Conservation (phyloP, 2,113 vertebrate genomes). For the Lepidothrix coronata region DNA sequence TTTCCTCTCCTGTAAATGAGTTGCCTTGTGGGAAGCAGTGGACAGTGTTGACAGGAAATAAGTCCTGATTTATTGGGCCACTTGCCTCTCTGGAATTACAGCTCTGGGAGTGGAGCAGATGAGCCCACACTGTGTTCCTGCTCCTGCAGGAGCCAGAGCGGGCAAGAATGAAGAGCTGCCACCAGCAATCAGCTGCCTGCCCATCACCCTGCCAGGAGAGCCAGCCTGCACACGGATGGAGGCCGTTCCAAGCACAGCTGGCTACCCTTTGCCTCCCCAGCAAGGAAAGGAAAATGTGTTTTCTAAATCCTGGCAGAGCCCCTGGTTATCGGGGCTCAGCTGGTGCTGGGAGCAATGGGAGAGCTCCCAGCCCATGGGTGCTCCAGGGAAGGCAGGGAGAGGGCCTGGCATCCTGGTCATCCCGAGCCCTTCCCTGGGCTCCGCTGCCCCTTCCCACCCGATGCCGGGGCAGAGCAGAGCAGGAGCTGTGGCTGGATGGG, state of each 20-base stretch:
- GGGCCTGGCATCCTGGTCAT: background rate
- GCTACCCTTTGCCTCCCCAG: background rate
- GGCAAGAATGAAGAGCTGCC: background rate
- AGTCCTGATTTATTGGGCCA: slow-evolving; percentile 16
- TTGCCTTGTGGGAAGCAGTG: slow-evolving; percentile 9
- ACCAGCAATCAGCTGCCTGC: background rate
- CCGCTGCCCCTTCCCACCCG: background rate
- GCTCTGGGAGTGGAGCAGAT: background rate
- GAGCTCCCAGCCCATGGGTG: fast-evolving
- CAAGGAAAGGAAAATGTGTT: background rate
- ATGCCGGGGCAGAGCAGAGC: background rate
- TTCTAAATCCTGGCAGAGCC: background rate
- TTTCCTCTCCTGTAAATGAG: slow-evolving; percentile 30
- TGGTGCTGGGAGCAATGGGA: background rate
- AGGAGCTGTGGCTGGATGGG: background rate
- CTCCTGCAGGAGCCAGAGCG: background rate
- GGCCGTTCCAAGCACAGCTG: background rate
- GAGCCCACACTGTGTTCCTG: background rate
- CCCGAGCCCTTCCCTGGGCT: background rate
- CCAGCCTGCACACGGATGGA: background rate
- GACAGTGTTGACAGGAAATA: slow-evolving; percentile 17
- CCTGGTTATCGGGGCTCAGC: background rate
- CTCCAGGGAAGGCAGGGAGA: background rate
- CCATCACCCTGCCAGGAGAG: background rate
- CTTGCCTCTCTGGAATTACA: background rate